Percentiles rank a stretch among this genome's conserved stretches.
These are phyloP conservation scores for Oxyscelio sp. DNA, from an alignment of 2,888 invertebrate species.

Conservation along the genomic window DNA sequence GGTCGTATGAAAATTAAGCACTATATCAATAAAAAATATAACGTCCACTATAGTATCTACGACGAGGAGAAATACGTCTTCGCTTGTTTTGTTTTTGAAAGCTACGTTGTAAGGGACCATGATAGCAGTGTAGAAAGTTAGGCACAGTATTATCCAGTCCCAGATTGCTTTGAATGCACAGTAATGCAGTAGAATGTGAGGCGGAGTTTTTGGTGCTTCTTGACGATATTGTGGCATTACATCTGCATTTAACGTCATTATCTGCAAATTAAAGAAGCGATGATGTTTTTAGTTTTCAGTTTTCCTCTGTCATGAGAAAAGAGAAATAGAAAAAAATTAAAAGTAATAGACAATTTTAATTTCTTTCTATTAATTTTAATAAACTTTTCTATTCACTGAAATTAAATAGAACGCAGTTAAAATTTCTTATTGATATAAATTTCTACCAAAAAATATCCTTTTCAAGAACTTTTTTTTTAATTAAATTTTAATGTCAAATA, in stretches of 20 bases:
- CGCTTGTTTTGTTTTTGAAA: slow-evolving; percentile 99
- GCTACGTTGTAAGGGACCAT: slow-evolving; percentile 99
- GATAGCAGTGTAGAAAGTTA: slow-evolving; percentile 99
- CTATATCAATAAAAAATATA: slow-evolving; percentile 99
- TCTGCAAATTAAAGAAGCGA: slow-evolving; percentile 90
- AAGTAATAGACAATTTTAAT: too few relatives aligned
- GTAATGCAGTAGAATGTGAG: slow-evolving; percentile 99
- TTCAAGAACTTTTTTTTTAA: too few relatives aligned
- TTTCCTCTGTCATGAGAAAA: too few relatives aligned
- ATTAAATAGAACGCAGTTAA: too few relatives aligned
- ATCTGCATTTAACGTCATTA: slow-evolving; percentile 99
- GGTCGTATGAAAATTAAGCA: slow-evolving; percentile 99
- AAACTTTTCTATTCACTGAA: too few relatives aligned
- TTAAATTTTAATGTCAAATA: too few relatives aligned
- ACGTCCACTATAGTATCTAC: slow-evolving; percentile 99
- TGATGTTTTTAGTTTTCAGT: too few relatives aligned
- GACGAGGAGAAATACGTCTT: slow-evolving; percentile 97
- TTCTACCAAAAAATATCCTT: too few relatives aligned
- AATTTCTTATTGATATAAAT: too few relatives aligned
- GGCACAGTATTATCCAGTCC: slow-evolving; percentile 99
- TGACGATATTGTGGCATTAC: slow-evolving; percentile 99
- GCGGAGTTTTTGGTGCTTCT: slow-evolving; percentile 99
- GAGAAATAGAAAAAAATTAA: too few relatives aligned
- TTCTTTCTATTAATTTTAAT: too few relatives aligned
- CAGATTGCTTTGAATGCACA: slow-evolving; percentile 99